phyloP scores from a whole-genome alignment of 2,888 invertebrate species.

The Scaptomyza tumidula region DNA sequence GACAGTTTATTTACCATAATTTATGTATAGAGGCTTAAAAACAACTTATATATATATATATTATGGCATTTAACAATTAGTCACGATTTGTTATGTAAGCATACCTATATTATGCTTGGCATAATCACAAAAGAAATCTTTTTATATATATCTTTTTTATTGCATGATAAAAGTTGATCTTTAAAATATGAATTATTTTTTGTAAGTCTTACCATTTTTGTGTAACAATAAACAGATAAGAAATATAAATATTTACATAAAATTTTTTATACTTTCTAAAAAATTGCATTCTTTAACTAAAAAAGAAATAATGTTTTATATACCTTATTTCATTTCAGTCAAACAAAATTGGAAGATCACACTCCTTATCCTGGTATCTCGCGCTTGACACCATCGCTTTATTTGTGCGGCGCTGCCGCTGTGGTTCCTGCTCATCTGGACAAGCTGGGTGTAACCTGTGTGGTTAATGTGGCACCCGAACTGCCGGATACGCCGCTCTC shows the following conservation, averaged over 20 bases:
- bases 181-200: too few relatives aligned
- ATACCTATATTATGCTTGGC: neutral
- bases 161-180: too few relatives aligned
- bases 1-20: slow-evolving; percentile 39
- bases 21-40: slow-evolving; percentile 22
- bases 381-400: slow-evolving; percentile 89
- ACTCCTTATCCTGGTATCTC: slow-evolving; percentile 87
- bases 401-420: slow-evolving; percentile 92
- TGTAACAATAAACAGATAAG: too few relatives aligned
- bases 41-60: slow-evolving; percentile 17
- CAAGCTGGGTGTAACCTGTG: slow-evolving; percentile 89
- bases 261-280: too few relatives aligned
- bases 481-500: slow-evolving; percentile 89
- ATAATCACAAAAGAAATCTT: too few relatives aligned
- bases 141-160: too few relatives aligned
- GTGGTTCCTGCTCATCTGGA: slow-evolving; percentile 89
- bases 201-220: too few relatives aligned
- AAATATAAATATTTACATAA: too few relatives aligned
- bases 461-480: slow-evolving; percentile 93
- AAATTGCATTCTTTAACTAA: too few relatives aligned
- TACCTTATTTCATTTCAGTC: slow-evolving; percentile 24
- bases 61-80: slow-evolving; percentile 17
- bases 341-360: slow-evolving; percentile 67
- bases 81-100: slow-evolving; percentile 4
- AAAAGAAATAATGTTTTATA: too few relatives aligned